Percentiles rank a stretch among this genome's conserved stretches.
These are phyloP conservation scores for Melipona beecheii DNA, from an alignment of 2,888 invertebrate species.

Conservation along the genomic window DNA sequence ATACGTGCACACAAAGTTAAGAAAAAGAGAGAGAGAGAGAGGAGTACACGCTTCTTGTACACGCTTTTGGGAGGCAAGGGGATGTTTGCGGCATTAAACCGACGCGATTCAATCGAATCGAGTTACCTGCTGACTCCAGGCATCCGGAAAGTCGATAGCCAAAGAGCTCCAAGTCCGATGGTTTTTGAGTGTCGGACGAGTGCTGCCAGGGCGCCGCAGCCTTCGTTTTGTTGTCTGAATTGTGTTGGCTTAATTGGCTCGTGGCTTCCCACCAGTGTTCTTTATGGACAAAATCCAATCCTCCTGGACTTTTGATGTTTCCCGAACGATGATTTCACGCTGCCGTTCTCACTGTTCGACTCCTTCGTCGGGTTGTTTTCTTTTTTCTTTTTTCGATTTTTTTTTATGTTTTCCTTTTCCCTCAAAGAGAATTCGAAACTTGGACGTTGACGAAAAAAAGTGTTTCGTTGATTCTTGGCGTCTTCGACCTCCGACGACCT, in stretches of 20 bases:
- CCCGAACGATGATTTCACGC: neutral
- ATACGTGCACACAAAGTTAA: neutral
- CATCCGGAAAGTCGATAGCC: slow-evolving; percentile 28
- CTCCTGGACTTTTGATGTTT: neutral
- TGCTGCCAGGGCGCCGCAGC: neutral
- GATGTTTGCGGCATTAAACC: slow-evolving; percentile 28
- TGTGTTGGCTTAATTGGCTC: slow-evolving; percentile 19
- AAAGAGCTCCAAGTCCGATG: slow-evolving; percentile 14
- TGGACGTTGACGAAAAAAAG: neutral
- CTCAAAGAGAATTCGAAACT: no score
- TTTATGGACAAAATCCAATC: neutral
- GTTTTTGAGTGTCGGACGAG: neutral
- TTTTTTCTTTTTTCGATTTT: neutral
- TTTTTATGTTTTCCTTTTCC: neutral
- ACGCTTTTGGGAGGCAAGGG: slow-evolving; percentile 18
- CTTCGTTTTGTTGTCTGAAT: slow-evolving; percentile 17
- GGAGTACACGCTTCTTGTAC: no score
- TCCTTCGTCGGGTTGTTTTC: neutral
- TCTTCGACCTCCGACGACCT: neutral
- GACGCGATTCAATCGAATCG: slow-evolving; percentile 33
- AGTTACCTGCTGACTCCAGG: slow-evolving; percentile 7
- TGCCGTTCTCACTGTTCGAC: neutral
- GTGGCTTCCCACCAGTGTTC: neutral
- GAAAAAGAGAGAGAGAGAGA: neutral
- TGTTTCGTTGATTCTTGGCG: neutral